Percentiles rank a stretch among this genome's conserved stretches.
phyloP scores from a whole-genome alignment of 2,888 invertebrate species.

The Sycophila texana region DNA sequence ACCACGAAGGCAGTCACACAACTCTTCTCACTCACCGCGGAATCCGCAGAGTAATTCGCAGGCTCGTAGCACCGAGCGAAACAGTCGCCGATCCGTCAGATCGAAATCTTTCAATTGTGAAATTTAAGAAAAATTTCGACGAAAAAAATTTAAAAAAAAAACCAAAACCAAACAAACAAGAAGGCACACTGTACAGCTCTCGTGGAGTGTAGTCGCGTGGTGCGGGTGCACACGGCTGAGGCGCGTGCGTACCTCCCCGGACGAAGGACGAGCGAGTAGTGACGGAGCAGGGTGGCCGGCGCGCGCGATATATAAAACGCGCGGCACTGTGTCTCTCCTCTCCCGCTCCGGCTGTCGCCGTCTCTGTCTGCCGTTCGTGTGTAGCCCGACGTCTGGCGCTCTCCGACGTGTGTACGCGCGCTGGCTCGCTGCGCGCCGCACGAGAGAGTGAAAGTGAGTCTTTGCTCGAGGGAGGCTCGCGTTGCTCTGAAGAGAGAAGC shows the following conservation, averaged over 20 bases:
- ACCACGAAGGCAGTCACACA: slow-evolving; percentile 27
- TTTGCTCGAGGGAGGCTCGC: slow-evolving; percentile 75
- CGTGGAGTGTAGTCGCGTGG: background rate
- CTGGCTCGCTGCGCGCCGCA: background rate
- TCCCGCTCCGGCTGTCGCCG: slow-evolving; percentile 7
- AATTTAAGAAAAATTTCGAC: background rate
- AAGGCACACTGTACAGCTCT: background rate
- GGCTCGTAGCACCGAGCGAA: too few species aligned
- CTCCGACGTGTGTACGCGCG: background rate
- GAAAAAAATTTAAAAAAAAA: background rate
- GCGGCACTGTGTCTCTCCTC: slow-evolving; percentile 20
- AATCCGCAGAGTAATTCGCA: too few species aligned
- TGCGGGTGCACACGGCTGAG: background rate
- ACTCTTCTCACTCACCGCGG: background rate
- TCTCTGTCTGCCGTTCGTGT: background rate
- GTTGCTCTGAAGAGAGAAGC: slow-evolving; percentile 70
- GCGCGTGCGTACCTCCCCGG: slow-evolving; percentile 39
- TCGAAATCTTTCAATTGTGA: too few species aligned
- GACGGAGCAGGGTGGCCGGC: slow-evolving; percentile 50
- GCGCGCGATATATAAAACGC: slow-evolving; percentile 53
- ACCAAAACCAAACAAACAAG: background rate
- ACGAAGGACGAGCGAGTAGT: slow-evolving; percentile 50
- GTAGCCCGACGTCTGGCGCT: background rate
- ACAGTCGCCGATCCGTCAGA: too few species aligned
- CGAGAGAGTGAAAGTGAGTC: slow-evolving; percentile 74